Base-by-base conservation (phyloP, 2,888 invertebrate species). In the Scaptomyza reducta region DNA sequence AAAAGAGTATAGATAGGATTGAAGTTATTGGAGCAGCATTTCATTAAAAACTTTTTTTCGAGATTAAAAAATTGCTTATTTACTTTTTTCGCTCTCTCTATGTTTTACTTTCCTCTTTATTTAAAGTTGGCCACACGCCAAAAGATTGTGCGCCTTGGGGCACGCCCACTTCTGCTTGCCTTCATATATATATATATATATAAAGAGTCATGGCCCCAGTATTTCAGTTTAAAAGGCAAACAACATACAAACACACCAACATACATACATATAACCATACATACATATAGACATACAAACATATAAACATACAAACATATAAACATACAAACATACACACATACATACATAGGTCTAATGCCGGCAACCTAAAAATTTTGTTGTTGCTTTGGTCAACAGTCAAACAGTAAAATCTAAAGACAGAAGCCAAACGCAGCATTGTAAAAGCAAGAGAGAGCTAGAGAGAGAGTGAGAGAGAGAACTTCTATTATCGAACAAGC, bases 71-170 rank as follows among this genome's bases (percentile, higher is more conserved):
- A 77, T 74, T 61, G 46, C 74, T 59, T 65, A 73, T 75, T 72
- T 75, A 73, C 75, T 64, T 77, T 73, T 31, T 58, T 47, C 49
- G 42, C 51, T 56, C n/a, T 25, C 31, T 31, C 10, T 10, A 18
- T 9, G 1, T 53, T 59, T 31, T 31, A 33, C 31, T n/a, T 6
- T 60, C 45, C 25, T 60, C 60, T 49, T 51, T 47, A 59, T 41
- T 49, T 65, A 61, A 53, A 67, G 57, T 77, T 77, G 64, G 77
- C 63, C 55, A 78, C 60, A 64, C 22, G 57, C 62, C 44, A 77
- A 71, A 71, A 60, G 14, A 38, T 6, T 18, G 46, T 47, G 44
- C 42, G 38, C 54, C 62, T 42, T 16, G 22, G 22, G 53, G 14
- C 51, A 40, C 38, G 40, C 56, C 51, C 47, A 55, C 55, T 18